Evolutionary conservation across 2,888 invertebrate genomes (phyloP), one percentile per base, ranked within the genome.

Genomic region (Andrena flavipes): DNA sequence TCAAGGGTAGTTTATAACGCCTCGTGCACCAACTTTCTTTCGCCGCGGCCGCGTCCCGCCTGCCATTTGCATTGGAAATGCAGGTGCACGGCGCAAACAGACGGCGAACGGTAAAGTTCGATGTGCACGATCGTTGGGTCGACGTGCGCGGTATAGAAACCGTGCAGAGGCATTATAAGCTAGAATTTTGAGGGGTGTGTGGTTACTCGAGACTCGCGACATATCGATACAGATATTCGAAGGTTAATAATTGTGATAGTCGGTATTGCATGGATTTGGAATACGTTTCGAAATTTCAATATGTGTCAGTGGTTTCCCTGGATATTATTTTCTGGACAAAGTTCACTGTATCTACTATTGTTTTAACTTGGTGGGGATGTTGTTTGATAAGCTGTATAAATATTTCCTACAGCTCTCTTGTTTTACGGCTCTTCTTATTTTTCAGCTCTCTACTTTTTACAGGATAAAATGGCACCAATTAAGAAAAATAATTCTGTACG

Each of bases 1-100:
- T 42, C 30, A 42, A 62, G 62, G 73, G 62, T 65, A 69, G 64
- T 75, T 85, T 79, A 72, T 74, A 67, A 76, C 78, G 29, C 72
- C 63, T 73, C 65, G 74, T 56, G 51, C 48, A 60, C 33, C 54
- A 80, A 77, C 54, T 80, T 77, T 80, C 78, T 65, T 82, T 70
- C 62, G 23, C n/a, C n/a, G n/a, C 51, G 33, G 42, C 8, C 51
- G 56, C 49, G 63, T 33, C 20, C n/a, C 60, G 49, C 26, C 42
- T 63, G 33, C 51, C 64, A 78, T 84, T 86, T 79, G 63, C 78
- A 69, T 71, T 76, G 65, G 69, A 69, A 75, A 85, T 74, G 49
- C 59, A 7, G 67, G 26, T 7, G 63, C 33, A 59, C 49, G 16
- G 54, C 30, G 49, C 33, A 62, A 82, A 73, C 70, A 56, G 65